These are phyloP conservation scores for Callopanchax toddi DNA, from an alignment of 2,113 vertebrate species.

Conservation along the genomic window DNA sequence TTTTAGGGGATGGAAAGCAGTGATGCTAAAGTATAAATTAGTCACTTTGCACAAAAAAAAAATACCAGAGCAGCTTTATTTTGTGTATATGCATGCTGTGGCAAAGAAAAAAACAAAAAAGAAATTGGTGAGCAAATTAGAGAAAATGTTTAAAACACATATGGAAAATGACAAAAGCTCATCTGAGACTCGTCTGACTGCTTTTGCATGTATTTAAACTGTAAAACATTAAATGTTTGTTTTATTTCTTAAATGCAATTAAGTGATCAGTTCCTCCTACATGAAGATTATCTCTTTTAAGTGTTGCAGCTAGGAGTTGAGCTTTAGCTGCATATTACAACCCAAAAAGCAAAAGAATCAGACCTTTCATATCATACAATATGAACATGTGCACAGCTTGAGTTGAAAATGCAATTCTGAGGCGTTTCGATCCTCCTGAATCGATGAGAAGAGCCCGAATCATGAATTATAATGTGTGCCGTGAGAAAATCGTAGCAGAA, in stretches of 20 bases:
- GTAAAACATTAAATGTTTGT: too few relatives aligned
- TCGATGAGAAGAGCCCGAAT: conserved; percentile 11
- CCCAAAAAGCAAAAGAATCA: not conserved
- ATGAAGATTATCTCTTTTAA: too few relatives aligned
- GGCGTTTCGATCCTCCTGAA: conserved; percentile 18
- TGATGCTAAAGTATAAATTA: not conserved
- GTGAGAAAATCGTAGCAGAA: conserved; percentile 14
- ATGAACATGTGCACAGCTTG: not conserved
- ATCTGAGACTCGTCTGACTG: too few relatives aligned
- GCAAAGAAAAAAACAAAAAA: not conserved
- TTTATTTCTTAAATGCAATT: too few relatives aligned
- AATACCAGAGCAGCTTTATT: not conserved
- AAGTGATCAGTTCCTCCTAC: too few relatives aligned
- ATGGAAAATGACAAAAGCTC: too few relatives aligned
- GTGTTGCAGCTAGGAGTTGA: too few relatives aligned
- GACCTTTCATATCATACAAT: conserved; percentile 17
- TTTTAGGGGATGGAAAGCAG: not conserved
- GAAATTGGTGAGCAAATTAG: too few relatives aligned
- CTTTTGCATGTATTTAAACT: too few relatives aligned
- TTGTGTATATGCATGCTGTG: not conserved
- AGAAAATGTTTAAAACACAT: too few relatives aligned
- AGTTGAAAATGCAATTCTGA: conserved; percentile 18
- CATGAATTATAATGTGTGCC: conserved; percentile 41
- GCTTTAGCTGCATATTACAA: conserved; percentile 8
- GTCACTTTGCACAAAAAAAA: not conserved